Base-by-base conservation (phyloP, 2,888 invertebrate species). In the Acleris literana region DNA sequence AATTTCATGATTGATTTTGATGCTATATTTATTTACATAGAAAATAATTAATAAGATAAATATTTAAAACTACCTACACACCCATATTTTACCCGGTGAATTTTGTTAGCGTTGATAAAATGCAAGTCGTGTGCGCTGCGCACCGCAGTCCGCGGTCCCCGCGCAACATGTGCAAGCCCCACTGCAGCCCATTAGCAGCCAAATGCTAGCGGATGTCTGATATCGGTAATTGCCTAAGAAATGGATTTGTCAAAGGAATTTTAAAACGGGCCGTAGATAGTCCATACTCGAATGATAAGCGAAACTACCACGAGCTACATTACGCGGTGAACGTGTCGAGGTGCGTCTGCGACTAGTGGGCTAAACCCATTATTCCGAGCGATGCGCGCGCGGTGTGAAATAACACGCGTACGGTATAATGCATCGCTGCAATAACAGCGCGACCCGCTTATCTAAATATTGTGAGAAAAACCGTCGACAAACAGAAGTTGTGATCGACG, bases 401-500 rank as follows among this genome's bases (percentile, higher is more conserved):
- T 59, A 53, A 64, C 53, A 22, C 53, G 58, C 53, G 58, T 53
- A 59, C 64, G 58, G 64, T 58, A 48, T 54, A 33, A 59, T 53
- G 59, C 54, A 54, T 33, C 54, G 54, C 54, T 59, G 58, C 52
- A 39, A 48, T 58, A 53, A 58, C 64, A 59, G 64, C 18, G 53
- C 48, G 58, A 22, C 58, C 64, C 58, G 58, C 25, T 64, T 64
- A 52, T 54, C 53, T 53, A 53, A 52, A 53, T 64, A 48, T 64
- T 59, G 64, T 64, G 58, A 64, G 64, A 64, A 64, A 59, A 59
- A 54, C 18, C 18, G 33, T 58, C 33, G 33, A 43, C 54, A 59
- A 64, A 59, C 64, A 64, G 64, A 59, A 64, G 58, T 46, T 13
- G 53, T 33, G 33, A 33, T 43, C 39, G 52, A 33, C 53, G 53